Base-by-base conservation (phyloP, 2,113 vertebrate genomes). In the Esox niger region DNA sequence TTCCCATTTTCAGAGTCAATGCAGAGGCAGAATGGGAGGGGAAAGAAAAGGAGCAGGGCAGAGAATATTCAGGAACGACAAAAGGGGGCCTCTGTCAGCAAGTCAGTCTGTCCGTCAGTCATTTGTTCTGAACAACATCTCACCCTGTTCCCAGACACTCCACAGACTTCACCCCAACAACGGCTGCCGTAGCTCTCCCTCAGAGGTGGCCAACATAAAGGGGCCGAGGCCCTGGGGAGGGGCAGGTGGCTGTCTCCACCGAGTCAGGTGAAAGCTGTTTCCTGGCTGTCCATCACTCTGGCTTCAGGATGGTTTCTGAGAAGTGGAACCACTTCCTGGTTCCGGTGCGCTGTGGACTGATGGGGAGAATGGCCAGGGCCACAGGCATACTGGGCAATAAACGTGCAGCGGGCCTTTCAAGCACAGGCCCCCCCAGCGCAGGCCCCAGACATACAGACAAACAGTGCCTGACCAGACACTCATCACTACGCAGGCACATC, bases 1-100 rank as follows among this genome's bases (percentile, higher is more conserved):
- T 86, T 79, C 69, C 74, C 88, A 90, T 88, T 93, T n/a, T 92
- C 90, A 83, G 88, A 91, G 85, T 76, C 81, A 90, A 82, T 82
- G 68, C 71, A 75, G 67, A 77, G 82, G 87, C 75, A 79, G 80
- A 81, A 73, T 62, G 80, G 52, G 35, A 60, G 75, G 67, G 59
- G 49, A 75, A 73, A 55, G 9, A 29, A 33, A 66, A 62, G 31
- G 38, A 15, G 38, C 8, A 59, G 61, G 43, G 27, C 43, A 59
- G 31, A 63, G 79, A n/a, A n/a, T 17, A 87, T 82, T 81, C 81
- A 90, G 79, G 38, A 17, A 74, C 60, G 80, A 88, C 84, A 89
- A 91, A 90, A 87, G 84, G 77, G 77, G 83, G 86, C 81, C 84
- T 76, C 81, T 68, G 35, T 35, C 69, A 61, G 68, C 26, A 30